These are phyloP conservation scores for Meiosimyza decipiens DNA, from an alignment of 2,888 invertebrate species.

Conservation along the genomic window DNA sequence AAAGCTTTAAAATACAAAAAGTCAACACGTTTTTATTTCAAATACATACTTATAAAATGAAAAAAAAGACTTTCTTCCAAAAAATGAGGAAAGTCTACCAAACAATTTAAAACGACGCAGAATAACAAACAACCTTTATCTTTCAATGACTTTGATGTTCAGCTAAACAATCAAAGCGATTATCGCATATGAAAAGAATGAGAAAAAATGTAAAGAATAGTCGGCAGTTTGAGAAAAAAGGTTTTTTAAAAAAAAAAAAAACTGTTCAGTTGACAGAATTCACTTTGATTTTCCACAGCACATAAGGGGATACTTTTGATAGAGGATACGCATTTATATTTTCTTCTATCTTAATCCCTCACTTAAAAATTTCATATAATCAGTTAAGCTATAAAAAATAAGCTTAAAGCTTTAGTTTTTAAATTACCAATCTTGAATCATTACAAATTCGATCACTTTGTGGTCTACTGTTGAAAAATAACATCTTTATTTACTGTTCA, in stretches of 20 bases:
- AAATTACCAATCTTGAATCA: no score
- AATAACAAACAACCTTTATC: constrained; percentile 1
- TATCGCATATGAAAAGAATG: constrained; percentile 28
- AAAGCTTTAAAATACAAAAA: constrained; percentile 20
- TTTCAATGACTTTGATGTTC: constrained; percentile 35
- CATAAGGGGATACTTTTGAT: no score
- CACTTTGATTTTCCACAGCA: constrained; percentile 18
- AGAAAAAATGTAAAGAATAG: constrained; percentile 2
- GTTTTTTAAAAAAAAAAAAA: constrained; percentile 27
- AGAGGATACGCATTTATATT: no score
- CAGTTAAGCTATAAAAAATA: no score
- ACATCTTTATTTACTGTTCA: no score
- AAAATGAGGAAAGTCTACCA: constrained; percentile 11
- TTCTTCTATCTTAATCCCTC: no score
- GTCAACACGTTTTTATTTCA: constrained; percentile 12
- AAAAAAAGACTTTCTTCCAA: constrained; percentile 10
- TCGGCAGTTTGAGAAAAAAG: background rate
- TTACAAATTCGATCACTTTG: no score
- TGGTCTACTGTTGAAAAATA: no score
- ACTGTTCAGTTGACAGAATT: constrained; percentile 18
- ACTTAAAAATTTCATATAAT: no score
- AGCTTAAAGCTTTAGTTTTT: no score
- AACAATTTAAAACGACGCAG: constrained; percentile 23
- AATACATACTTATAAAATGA: background rate
- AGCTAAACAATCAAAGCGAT: constrained; percentile 34